Conservation (phyloP, 23 tunicate species). For the Ciona savignyi region DNA sequence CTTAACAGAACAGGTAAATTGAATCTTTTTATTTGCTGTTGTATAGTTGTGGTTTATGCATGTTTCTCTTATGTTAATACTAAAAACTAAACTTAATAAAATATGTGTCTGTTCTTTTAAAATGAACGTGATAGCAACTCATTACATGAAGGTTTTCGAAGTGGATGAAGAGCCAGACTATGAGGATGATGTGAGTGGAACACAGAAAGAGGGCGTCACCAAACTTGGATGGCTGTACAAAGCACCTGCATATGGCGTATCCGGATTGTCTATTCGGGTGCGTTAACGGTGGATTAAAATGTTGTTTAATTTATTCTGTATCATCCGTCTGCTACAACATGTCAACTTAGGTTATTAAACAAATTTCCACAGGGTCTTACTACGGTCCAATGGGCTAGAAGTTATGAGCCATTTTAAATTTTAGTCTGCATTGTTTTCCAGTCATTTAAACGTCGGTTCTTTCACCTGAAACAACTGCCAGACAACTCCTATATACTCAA, state of each 20-base stretch:
- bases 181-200: slow-evolving; percentile 37
- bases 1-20: slow-evolving; percentile 52
- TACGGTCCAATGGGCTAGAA: too few species aligned
- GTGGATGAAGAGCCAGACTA: slow-evolving; percentile 53
- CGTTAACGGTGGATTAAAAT: too few species aligned
- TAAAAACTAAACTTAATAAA: too few species aligned
- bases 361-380: too few species aligned
- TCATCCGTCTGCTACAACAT: too few species aligned
- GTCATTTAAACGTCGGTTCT: slow-evolving; percentile 84
- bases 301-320: too few species aligned
- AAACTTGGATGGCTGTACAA: slow-evolving; percentile 74
- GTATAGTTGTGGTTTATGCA: neutral
- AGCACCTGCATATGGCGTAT: slow-evolving; percentile 63
- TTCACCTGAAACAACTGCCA: slow-evolving; percentile 67
- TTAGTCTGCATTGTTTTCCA: slow-evolving; percentile 10
- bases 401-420: too few species aligned
- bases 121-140: neutral
- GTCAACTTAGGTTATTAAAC: too few species aligned
- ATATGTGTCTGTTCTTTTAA: too few species aligned
- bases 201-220: slow-evolving; percentile 56
- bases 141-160: slow-evolving; percentile 48
- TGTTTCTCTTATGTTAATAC: neutral
- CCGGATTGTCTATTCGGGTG: slow-evolving; percentile 35
- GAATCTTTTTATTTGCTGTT: neutral
- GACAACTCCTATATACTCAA: slow-evolving; percentile 79